Base-by-base conservation (phyloP, 2,113 vertebrate genomes). In the Mustela nigripes region DNA sequence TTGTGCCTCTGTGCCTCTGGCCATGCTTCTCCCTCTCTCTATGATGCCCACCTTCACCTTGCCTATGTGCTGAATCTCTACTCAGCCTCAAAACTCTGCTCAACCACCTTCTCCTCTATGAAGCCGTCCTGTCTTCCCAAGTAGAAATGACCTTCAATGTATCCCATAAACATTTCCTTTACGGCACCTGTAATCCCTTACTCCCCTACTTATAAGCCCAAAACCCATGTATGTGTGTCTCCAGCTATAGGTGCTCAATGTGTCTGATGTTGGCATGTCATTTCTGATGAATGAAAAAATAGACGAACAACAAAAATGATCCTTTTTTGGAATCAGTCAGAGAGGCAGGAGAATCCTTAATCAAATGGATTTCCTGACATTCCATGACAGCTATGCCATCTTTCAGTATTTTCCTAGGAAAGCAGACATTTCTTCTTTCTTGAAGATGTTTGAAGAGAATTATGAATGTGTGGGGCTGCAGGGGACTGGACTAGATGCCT, bases 381-480 rank as follows among this genome's bases (percentile, higher is more conserved):
- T 65, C 69, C 93, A 22, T 22, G 26, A 16, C 15, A 45, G 24
- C 58, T 28, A 60, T 39, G 9, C 33, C 62, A 26, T n/a, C 42
- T 39, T 42, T 69, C 50, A 36, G 39, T 48, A 85, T 63, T 71
- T 74, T 84, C 53, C 78, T 84, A 42, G 62, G 62, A 84, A 71
- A 73, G 62, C 39, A 87, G 73, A 22, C 15, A 87, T 83, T 84
- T 91, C 24, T 79, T 94, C 60, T 73, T 94, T 81, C 56, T 58
- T 63, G 33, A 87, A 79, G 74, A 53, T 62, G 31, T 42, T 71
- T 90, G 71, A 96, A 14, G 50, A 62, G 50, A 69, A 76, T 1
- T 56, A 10, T 63, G 28, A 71, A 45, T 58, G 42, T 79, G 22
- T 90, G 21, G 45, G 53, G 63, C 45, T 82, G 31, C 7, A 90